These are phyloP conservation scores for Dasysyrphus tricinctus DNA, from an alignment of 2,888 invertebrate species.

Conservation along the genomic window DNA sequence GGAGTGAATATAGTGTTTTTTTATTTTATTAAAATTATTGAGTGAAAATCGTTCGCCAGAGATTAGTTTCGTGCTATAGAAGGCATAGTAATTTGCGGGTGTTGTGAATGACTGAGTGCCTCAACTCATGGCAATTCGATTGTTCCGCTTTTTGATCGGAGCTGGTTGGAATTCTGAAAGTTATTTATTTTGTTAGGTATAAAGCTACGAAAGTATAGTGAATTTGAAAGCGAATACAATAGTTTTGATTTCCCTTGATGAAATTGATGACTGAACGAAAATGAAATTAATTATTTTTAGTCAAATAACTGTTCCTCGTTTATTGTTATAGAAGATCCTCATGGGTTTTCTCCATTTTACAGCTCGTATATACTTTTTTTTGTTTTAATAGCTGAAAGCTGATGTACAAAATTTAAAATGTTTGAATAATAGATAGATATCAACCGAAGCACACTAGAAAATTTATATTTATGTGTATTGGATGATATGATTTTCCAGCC, in stretches of 20 bases:
- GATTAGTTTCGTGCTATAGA: neutral
- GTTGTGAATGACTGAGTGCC: neutral
- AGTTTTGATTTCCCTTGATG: neutral
- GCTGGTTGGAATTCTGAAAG: neutral
- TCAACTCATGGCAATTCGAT: neutral
- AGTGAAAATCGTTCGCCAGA: neutral
- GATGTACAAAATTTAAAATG: too few species aligned
- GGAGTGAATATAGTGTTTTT: neutral
- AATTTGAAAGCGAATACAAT: neutral
- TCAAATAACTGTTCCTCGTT: too few species aligned
- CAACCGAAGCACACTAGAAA: too few species aligned
- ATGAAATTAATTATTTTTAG: too few species aligned
- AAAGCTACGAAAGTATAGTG: neutral
- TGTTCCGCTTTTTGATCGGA: neutral
- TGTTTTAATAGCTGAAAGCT: too few species aligned
- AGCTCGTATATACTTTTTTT: too few species aligned
- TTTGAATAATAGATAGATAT: too few species aligned
- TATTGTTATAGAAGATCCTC: too few species aligned
- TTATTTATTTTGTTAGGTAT: neutral
- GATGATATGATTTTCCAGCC: too few species aligned
- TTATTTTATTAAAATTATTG: neutral
- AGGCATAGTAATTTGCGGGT: neutral
- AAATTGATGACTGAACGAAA: neutral
- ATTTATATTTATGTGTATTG: too few species aligned
- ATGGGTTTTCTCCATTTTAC: too few species aligned